phyloP scores from a whole-genome alignment of 2,888 invertebrate genomes.

The Diplazon laetatorius region DNA sequence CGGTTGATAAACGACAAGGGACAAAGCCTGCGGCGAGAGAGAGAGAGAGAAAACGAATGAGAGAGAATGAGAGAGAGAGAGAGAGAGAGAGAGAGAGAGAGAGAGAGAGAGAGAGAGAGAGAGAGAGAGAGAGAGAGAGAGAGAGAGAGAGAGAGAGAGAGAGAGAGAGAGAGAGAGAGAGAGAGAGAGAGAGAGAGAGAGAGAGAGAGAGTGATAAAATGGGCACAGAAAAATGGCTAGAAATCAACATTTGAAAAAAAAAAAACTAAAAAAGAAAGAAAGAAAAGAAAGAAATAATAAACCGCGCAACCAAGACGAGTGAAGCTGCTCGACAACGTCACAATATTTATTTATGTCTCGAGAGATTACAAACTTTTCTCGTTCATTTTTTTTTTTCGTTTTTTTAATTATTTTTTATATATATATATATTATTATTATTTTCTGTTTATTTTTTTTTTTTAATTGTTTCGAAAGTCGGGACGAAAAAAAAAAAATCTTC shows the following conservation, averaged over 20 bases:
- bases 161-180: constrained; percentile 10
- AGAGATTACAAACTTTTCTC: constrained; percentile 56
- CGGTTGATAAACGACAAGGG: constrained; percentile 17
- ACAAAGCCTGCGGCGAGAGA: constrained; percentile 16
- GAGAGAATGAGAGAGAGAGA: constrained; percentile 1
- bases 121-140: constrained; percentile 18
- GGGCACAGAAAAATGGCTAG: neutral
- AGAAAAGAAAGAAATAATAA: constrained; percentile 52
- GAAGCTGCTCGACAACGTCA: constrained; percentile 69
- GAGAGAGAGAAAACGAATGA: constrained; percentile 12
- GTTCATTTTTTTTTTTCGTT: constrained; percentile 56
- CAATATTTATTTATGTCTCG: constrained; percentile 79
- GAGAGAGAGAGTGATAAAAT: neutral
- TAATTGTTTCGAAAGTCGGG: neutral
- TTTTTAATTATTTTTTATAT: constrained; percentile 70
- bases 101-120: constrained; percentile 5
- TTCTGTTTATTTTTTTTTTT: neutral
- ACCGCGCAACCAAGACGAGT: constrained; percentile 69
- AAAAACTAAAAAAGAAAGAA: constrained; percentile 67
- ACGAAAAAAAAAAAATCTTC: too few species aligned
- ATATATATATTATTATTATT: too few species aligned
- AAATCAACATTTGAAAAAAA: constrained; percentile 43
- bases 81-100: constrained; percentile 19
- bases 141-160: constrained; percentile 22
- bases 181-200: constrained; percentile 43